These are phyloP conservation scores for Papilio machaon DNA, from an alignment of 1,140 invertebrate species.

Conservation along the genomic window DNA sequence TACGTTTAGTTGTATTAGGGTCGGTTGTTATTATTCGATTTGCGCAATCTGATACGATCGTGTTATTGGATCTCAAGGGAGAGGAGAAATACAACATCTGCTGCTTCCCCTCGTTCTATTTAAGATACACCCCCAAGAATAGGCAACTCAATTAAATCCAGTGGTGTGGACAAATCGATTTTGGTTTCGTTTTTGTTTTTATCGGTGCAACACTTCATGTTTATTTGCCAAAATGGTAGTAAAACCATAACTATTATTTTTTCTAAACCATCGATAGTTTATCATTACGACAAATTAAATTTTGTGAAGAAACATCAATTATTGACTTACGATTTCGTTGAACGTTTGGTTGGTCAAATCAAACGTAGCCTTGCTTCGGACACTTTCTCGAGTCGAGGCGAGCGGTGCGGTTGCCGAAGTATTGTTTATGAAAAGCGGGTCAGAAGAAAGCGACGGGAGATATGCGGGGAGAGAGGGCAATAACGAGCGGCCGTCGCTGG, in stretches of 20 bases:
- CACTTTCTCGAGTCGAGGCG: slow-evolving; percentile 70
- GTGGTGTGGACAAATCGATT: background rate
- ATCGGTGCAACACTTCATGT: background rate
- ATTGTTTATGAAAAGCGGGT: slow-evolving; percentile 80
- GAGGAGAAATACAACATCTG: slow-evolving; percentile 39
- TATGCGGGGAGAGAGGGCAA: slow-evolving; percentile 54
- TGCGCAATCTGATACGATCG: slow-evolving; percentile 44
- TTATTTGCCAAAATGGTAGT: background rate
- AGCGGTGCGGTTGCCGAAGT: slow-evolving; percentile 66
- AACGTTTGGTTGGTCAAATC: slow-evolving; percentile 30
- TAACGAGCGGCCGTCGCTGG: slow-evolving; percentile 53
- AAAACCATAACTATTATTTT: background rate
- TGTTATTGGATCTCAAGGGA: slow-evolving; percentile 33
- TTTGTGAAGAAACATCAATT: background rate
- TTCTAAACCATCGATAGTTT: background rate
- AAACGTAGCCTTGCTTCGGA: slow-evolving; percentile 56
- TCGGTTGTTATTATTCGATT: slow-evolving; percentile 38
- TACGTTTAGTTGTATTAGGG: background rate
- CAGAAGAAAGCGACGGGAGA: slow-evolving; percentile 77
- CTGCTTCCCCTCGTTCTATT: slow-evolving; percentile 38
- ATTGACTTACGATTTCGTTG: slow-evolving; percentile 25
- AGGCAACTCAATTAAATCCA: slow-evolving; percentile 26
- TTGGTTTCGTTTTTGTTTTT: background rate
- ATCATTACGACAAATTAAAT: background rate
- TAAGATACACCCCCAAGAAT: slow-evolving; percentile 1